Evolutionary conservation across 2,113 vertebrate species (phyloP).

Genomic region (Paraplagusia blochii): DNA sequence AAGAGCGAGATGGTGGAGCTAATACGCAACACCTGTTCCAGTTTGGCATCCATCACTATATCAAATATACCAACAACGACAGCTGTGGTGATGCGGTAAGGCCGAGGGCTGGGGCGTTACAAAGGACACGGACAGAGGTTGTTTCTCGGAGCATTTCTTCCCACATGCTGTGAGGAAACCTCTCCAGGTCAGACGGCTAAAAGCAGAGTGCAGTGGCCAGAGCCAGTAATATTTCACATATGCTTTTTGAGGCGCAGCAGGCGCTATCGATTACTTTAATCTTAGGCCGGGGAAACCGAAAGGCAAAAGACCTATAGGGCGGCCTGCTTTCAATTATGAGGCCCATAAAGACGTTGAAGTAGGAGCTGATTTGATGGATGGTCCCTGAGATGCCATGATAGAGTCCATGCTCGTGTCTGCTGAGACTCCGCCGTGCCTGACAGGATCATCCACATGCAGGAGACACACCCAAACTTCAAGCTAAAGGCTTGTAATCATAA

Average conservation of each 20-base stretch:
- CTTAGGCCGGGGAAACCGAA: constrained; percentile 27
- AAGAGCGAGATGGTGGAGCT: constrained; percentile 59
- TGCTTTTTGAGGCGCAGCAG: constrained; percentile 44
- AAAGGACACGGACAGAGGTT: constrained; percentile 40
- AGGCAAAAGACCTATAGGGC: constrained; percentile 15
- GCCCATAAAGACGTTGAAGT: constrained; percentile 31
- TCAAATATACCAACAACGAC: constrained; percentile 70
- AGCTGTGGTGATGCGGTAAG: constrained; percentile 68
- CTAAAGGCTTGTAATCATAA: background rate
- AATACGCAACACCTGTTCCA: constrained; percentile 75
- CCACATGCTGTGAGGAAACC: constrained; percentile 12
- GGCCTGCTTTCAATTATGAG: constrained; percentile 61
- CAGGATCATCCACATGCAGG: constrained; percentile 12
- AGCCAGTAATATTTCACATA: constrained; percentile 58
- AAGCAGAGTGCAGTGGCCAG: constrained; percentile 43
- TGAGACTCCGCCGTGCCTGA: constrained; percentile 12
- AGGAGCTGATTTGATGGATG: constrained; percentile 46
- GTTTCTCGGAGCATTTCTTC: constrained; percentile 26
- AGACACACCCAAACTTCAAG: constrained; percentile 5
- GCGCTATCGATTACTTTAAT: constrained; percentile 47
- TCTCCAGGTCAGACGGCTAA: constrained; percentile 45
- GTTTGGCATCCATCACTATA: constrained; percentile 62
- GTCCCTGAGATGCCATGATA: constrained; percentile 24
- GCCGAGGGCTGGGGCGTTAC: constrained; percentile 14
- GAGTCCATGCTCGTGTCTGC: constrained; percentile 37